A percentile compares a stretch with the other conserved stretches of the same genome.
These are phyloP conservation scores for Ctenicera cuprea DNA, from an alignment of 2,888 invertebrate genomes.

Conservation along the genomic window DNA sequence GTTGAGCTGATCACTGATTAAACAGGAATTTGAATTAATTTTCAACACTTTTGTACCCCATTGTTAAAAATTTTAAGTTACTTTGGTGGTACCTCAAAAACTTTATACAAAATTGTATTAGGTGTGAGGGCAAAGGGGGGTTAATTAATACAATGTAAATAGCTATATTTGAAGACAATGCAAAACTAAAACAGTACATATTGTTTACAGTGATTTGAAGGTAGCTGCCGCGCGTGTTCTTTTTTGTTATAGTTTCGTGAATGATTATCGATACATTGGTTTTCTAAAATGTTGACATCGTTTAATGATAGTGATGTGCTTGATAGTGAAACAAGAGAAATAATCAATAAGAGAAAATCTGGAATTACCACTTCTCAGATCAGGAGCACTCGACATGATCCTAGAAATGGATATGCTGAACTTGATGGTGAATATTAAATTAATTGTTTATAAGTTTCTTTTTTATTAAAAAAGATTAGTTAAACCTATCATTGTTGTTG, in stretches of 20 bases:
- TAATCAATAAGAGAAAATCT: conserved; percentile 43
- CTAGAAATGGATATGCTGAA: conserved; percentile 38
- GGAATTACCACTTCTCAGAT: conserved; percentile 37
- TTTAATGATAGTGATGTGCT: conserved; percentile 37
- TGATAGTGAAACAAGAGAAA: conserved; percentile 47
- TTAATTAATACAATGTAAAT: conserved; percentile 44
- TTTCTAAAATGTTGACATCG: conserved; percentile 40
- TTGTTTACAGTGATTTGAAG: conserved; percentile 20
- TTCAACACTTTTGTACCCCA: too few species aligned
- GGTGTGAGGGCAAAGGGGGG: conserved; percentile 28
- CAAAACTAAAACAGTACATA: conserved; percentile 29
- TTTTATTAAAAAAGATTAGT: background rate
- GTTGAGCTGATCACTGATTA: too few species aligned
- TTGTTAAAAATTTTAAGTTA: too few species aligned
- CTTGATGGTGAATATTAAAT: conserved; percentile 36
- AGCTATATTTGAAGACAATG: conserved; percentile 44
- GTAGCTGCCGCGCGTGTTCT: background rate
- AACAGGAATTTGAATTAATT: background rate
- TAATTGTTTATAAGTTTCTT: background rate
- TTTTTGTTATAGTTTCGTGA: background rate
- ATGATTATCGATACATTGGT: background rate
- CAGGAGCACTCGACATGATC: conserved; percentile 36
- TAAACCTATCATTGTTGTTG: background rate
- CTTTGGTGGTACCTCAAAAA: too few species aligned
- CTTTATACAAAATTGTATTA: background rate